Conservation (phyloP, 1,140 invertebrate genomes). For the Acromyrmex echinatior region DNA sequence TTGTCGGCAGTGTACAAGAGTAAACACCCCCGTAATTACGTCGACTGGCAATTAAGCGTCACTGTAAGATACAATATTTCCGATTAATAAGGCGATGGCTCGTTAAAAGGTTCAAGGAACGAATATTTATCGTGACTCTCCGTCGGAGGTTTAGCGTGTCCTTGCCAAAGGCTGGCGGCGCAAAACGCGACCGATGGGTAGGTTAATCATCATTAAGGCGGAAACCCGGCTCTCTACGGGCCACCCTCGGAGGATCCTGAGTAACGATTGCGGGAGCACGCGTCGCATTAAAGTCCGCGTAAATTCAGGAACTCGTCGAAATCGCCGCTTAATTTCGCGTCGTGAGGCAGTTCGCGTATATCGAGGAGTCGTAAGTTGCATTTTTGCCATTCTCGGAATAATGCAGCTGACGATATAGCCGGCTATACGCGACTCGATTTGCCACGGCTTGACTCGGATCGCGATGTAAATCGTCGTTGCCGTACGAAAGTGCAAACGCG, state of each 20-base stretch:
- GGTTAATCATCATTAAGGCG: slow-evolving; percentile 77
- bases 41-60: slow-evolving; percentile 54
- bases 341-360: slow-evolving; percentile 54
- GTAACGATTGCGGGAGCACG: slow-evolving; percentile 70
- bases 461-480: slow-evolving; percentile 20
- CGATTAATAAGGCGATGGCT: slow-evolving; percentile 14
- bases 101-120: slow-evolving; percentile 44
- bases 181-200: slow-evolving; percentile 69
- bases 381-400: slow-evolving; percentile 53
- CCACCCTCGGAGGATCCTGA: slow-evolving; percentile 72
- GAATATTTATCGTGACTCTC: slow-evolving; percentile 56
- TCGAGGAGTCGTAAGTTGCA: slow-evolving; percentile 48
- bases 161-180: slow-evolving; percentile 55
- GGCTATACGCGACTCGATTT: not conserved
- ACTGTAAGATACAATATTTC: slow-evolving; percentile 54
- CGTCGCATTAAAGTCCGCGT: slow-evolving; percentile 65
- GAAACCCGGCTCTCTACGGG: slow-evolving; percentile 62
- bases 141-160: slow-evolving; percentile 60
- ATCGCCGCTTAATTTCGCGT: slow-evolving; percentile 65
- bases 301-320: slow-evolving; percentile 71
- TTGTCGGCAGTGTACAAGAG: slow-evolving; percentile 25
- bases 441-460: not conserved
- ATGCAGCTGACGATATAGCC: slow-evolving; percentile 7
- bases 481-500: slow-evolving; percentile 29
- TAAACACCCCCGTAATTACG: slow-evolving; percentile 56